These are phyloP conservation scores for Scrobipalpa atriplicella DNA, from an alignment of 2,888 invertebrate genomes.

Conservation along the genomic window DNA sequence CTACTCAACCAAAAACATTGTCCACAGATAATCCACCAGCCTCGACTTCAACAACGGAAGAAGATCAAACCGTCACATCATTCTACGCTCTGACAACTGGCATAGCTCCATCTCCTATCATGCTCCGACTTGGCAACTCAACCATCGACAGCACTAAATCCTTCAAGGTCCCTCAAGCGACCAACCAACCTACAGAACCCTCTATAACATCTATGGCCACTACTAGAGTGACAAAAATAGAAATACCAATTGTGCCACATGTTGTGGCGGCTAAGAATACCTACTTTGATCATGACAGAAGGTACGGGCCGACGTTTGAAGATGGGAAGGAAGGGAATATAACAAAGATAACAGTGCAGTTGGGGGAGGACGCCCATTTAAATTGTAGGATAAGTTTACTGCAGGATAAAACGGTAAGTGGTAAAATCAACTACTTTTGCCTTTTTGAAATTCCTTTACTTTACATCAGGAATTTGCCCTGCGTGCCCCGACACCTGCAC, in stretches of 20 bases:
- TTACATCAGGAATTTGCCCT: no score
- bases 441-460: no score
- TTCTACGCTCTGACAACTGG: conserved; percentile 73
- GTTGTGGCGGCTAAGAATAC: conserved; percentile 70
- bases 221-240: conserved; percentile 42
- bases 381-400: conserved; percentile 89
- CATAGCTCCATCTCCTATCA: conserved; percentile 68
- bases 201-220: conserved; percentile 40
- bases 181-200: conserved; percentile 42
- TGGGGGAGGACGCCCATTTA: conserved; percentile 87
- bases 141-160: conserved; percentile 79
- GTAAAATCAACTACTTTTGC: no score
- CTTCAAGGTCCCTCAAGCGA: conserved; percentile 74
- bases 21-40: conserved; percentile 55
- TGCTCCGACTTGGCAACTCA: conserved; percentile 77
- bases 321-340: conserved; percentile 81
- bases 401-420: conserved; percentile 89
- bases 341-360: conserved; percentile 88
- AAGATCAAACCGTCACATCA: conserved; percentile 68
- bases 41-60: conserved; percentile 54
- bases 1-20: conserved; percentile 11
- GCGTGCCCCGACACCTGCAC: no score
- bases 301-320: conserved; percentile 89
- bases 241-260: conserved; percentile 62
- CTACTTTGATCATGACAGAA: conserved; percentile 77